Evolutionary conservation across 2,113 vertebrate species (phyloP), one percentile per base, ranked within the genome.

Genomic region (Passer montanus): DNA sequence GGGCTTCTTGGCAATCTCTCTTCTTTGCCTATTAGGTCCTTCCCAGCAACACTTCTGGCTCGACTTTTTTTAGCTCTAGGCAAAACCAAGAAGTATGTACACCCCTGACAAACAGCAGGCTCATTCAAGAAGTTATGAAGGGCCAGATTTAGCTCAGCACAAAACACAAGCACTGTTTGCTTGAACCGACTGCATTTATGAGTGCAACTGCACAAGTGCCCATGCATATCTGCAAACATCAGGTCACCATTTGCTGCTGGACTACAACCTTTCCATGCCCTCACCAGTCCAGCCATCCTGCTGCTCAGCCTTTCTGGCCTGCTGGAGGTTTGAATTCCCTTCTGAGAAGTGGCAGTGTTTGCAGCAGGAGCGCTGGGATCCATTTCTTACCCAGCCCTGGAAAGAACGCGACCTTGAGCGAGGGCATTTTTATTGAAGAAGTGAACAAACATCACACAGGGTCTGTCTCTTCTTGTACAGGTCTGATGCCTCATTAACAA

Each of bases 61-160:
- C 23, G 53, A 37, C 72, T 86, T 92, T 90, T 96, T 95, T 93
- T 93, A 94, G 94, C 76, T 90, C 76, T 39, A 75, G 90, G 93
- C 85, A 93, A 96, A 97, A 95, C 70, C 90, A 74, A 67, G 19
- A 95, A 43, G 59, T 94, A 96, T 94, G 92, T 53, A 52, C 35
- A 53, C 16, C 77, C 62, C 87, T 87, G 81, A 85, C 49, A 81
- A 90, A 96, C 90, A 96, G 74, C 93, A 93, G 76, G 30, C 76
- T 77, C 93, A 94, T 97, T 95, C 85, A 95, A 92, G 67, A 50
- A 83, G 64, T 60, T 80, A 95, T 94, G 94, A 95, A 95, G 92
- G 85, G 88, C 43, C 53, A 87, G 85, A 89, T 96, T 96, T 91
- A 94, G 89, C 39, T 53, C 55, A 43, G 85, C 85, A 88, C 90